Evolutionary conservation across 2,113 vertebrate species (phyloP).

Genomic region (Prunella himalayana): DNA sequence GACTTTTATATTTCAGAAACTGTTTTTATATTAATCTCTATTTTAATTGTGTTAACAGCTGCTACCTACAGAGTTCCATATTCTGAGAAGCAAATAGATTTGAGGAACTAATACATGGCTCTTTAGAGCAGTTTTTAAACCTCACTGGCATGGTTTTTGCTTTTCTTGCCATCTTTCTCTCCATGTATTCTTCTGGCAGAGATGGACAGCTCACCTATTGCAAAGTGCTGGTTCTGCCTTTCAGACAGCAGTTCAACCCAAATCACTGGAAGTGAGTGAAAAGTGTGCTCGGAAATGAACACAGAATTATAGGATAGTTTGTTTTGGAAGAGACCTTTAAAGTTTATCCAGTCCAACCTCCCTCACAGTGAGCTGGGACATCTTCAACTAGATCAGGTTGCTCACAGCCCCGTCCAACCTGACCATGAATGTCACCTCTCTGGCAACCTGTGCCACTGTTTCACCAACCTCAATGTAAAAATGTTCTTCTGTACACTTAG

Average conservation of each 20-base stretch:
- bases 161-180: not conserved
- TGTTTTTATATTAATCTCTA: conserved; percentile 74
- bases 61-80: conserved; percentile 69
- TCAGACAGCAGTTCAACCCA: not conserved
- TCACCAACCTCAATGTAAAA: not conserved
- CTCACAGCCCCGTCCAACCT: not conserved
- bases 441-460: not conserved
- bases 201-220: not conserved
- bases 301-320: not conserved
- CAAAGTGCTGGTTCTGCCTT: not conserved
- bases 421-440: not conserved
- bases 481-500: not conserved
- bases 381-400: not conserved
- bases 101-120: conserved; percentile 49
- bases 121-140: conserved; percentile 46
- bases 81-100: conserved; percentile 64
- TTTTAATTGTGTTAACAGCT: conserved; percentile 75
- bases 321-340: not conserved
- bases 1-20: conserved; percentile 70
- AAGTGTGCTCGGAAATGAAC: not conserved
- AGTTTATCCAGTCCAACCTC: not conserved
- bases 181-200: not conserved
- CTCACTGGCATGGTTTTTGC: conserved; percentile 28
- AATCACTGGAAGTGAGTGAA: not conserved
- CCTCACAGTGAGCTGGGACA: not conserved